These are phyloP conservation scores for Rhea americana DNA, from an alignment of 2,113 vertebrate species.

Conservation along the genomic window DNA sequence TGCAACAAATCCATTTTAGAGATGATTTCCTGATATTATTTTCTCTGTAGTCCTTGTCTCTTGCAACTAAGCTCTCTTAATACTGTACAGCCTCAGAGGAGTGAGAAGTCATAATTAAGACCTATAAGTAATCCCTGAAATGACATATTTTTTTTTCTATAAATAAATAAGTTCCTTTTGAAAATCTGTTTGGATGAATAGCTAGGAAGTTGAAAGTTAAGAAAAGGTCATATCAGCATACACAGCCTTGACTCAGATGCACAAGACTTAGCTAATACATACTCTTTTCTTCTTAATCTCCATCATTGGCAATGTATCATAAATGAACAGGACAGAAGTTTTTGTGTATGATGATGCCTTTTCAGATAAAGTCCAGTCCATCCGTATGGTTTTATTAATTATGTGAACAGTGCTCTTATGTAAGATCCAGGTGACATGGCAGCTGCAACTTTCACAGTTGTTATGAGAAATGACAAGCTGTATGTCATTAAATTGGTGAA, in stretches of 20 bases:
- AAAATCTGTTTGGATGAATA: neutral
- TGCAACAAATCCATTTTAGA: neutral
- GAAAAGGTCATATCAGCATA: conserved; percentile 38
- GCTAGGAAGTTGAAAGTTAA: conserved; percentile 32
- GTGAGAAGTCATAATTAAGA: neutral
- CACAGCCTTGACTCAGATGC: conserved; percentile 4
- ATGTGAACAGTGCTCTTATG: neutral
- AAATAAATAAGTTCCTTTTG: conserved; percentile 14
- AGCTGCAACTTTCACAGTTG: neutral
- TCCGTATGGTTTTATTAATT: neutral
- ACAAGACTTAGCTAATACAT: neutral
- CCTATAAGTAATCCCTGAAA: neutral
- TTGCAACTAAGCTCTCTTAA: neutral
- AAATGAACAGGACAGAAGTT: neutral
- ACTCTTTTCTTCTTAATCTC: neutral
- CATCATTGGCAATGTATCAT: neutral
- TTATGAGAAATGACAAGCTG: neutral
- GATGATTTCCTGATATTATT: neutral
- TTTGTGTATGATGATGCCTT: neutral
- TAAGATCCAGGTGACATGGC: neutral
- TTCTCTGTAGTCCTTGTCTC: neutral
- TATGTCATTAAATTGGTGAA: conserved; percentile 7
- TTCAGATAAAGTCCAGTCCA: neutral
- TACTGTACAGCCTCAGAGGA: neutral
- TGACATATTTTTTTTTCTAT: neutral